Base-by-base conservation (phyloP, 2,113 vertebrate species). In the Ancistrus triradiatus region DNA sequence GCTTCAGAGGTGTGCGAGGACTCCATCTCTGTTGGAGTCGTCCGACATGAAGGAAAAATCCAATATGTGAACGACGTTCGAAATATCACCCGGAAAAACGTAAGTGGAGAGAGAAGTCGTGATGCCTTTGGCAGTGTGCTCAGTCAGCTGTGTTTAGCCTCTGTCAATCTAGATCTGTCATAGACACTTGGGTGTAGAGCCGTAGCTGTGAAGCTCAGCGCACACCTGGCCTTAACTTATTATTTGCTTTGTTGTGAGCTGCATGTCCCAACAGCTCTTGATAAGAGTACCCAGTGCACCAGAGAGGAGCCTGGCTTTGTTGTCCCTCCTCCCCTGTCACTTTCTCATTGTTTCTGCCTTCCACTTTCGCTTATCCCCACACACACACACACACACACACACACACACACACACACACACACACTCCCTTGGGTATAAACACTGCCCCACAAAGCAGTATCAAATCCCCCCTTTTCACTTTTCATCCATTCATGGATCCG, bases 1-100 rank as follows among this genome's bases (percentile, higher is more conserved):
- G 95, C 95, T 10, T 94, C 95, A 0, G 95, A 98, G 84, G 92
- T 98, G 35, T 95, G 91, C 0, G 88, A 92, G 1, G 93, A 93
- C 50, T 94, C 90, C 3, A 90, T 97, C 0, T 83, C 90, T 0
- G 88, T 90, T 25, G 91, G 93, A 17, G 91, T 89, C 4, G 62
- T 93, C 59, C 91, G 92, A 52, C 94, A 96, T 0, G 87, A 90
- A 59, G 95, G 92, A 15, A 89, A 88, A 61, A 93, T 98, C 31
- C 88, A 89, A 76, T 94, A 96, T 0, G 89, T 98, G 68, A 90
- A 85, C 0, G 92, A 98, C 0, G 91, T 97, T 71, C 86, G 95
- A 60, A 90, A 90, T 56, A 92, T 98, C 48, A 97, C 94, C 0
- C 91, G 90, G 79, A 93, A 89, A 84, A 84, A 96, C 0, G 95